Conservation (phyloP, 2,888 invertebrate genomes). For the Ptychoptera contaminata region DNA sequence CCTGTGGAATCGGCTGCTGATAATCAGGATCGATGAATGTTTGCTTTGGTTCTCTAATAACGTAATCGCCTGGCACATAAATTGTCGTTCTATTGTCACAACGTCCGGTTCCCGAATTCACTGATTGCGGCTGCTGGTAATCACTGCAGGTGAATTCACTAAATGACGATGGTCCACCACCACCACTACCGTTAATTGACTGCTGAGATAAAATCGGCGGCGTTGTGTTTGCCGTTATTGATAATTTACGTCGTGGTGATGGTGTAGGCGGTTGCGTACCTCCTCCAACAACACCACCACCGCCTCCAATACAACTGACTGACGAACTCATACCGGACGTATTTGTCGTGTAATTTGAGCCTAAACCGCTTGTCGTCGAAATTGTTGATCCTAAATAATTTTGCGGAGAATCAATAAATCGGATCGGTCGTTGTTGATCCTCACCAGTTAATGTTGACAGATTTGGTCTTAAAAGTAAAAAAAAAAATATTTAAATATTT, state of each 20-base stretch:
- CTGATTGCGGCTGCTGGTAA: too few relatives aligned
- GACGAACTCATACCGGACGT: conserved; percentile 21
- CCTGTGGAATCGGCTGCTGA: conserved; percentile 7
- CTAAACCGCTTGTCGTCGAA: conserved; percentile 37
- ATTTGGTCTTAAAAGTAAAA: conserved; percentile 11
- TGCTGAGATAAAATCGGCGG: neutral
- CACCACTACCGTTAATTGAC: too few relatives aligned
- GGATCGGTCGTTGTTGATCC: conserved; percentile 43
- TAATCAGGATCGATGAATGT: neutral
- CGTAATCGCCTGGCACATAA: conserved; percentile 22
- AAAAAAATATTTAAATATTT: neutral
- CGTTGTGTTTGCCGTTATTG: neutral
- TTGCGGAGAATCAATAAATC: conserved; percentile 61
- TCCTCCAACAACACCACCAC: conserved; percentile 14
- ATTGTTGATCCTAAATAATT: conserved; percentile 42
- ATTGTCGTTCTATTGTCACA: conserved; percentile 20
- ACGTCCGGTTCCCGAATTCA: neutral
- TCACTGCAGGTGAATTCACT: too few relatives aligned
- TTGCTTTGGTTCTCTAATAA: neutral
- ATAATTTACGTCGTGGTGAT: conserved; percentile 54
- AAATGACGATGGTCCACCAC: conserved; percentile 45
- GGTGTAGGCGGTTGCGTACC: conserved; percentile 41
- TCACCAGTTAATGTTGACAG: conserved; percentile 18
- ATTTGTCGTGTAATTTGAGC: conserved; percentile 34
- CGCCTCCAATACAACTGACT: conserved; percentile 14